A percentile compares a stretch with the other conserved stretches of the same genome.
Conservation (phyloP, 2,888 invertebrate species). For the Agrotis segetum region DNA sequence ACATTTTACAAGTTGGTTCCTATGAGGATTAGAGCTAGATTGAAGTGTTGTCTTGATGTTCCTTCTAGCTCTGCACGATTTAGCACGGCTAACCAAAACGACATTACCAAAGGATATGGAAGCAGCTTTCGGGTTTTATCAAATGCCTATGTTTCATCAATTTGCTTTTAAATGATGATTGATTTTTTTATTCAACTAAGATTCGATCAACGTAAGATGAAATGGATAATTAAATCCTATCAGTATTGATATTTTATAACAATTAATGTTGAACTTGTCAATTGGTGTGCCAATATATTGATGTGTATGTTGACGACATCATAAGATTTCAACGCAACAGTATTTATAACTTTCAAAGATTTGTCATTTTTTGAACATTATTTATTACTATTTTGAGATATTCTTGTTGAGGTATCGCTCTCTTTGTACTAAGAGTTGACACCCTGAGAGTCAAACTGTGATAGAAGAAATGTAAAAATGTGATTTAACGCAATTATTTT, state of each 20-base stretch:
- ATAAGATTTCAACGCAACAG: constrained; percentile 49
- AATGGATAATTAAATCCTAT: constrained; percentile 25
- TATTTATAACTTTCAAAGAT: constrained; percentile 61
- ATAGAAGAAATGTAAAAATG: constrained; percentile 76
- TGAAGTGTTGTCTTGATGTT: constrained; percentile 46
- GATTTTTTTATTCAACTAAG: constrained; percentile 18
- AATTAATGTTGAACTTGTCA: constrained; percentile 38
- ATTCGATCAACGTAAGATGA: constrained; percentile 23
- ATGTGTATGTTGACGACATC: constrained; percentile 45
- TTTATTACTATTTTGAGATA: constrained; percentile 53
- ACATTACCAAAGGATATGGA: constrained; percentile 61
- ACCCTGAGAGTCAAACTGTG: constrained; percentile 63
- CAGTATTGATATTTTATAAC: constrained; percentile 52
- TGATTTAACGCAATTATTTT: constrained; percentile 78
- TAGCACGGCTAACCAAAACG: constrained; percentile 39
- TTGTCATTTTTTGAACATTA: constrained; percentile 49
- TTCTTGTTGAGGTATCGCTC: constrained; percentile 38
- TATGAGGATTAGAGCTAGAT: constrained; percentile 49
- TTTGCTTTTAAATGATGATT: constrained; percentile 49
- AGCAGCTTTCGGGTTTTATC: constrained; percentile 42
- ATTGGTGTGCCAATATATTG: constrained; percentile 60
- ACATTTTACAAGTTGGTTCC: constrained; percentile 38
- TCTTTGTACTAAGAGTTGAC: constrained; percentile 39
- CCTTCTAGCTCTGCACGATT: constrained; percentile 46
- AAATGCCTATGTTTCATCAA: constrained; percentile 31